These are phyloP conservation scores for Nymphalis c-album DNA, from an alignment of 2,888 invertebrate genomes.

Conservation along the genomic window DNA sequence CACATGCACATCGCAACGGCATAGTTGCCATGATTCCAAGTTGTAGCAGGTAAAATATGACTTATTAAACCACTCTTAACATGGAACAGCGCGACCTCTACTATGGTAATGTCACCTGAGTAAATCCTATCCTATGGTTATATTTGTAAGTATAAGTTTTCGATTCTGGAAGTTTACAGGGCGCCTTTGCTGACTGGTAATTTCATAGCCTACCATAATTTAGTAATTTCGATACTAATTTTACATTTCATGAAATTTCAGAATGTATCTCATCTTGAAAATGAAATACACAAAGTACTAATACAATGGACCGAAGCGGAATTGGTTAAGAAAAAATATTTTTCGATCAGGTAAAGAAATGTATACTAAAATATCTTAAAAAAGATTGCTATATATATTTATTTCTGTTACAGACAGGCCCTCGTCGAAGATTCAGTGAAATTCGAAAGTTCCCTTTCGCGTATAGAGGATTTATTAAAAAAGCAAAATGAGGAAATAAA, in stretches of 20 bases:
- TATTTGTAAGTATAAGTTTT: too few species aligned
- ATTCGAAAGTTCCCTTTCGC: slow-evolving; percentile 87
- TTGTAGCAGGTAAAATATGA: too few species aligned
- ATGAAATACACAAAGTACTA: slow-evolving; percentile 89
- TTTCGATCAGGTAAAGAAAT: slow-evolving; percentile 81
- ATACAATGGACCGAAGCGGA: slow-evolving; percentile 92
- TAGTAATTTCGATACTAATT: background rate
- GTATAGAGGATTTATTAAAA: slow-evolving; percentile 84
- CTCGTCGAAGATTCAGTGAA: slow-evolving; percentile 86
- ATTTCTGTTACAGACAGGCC: slow-evolving; percentile 69
- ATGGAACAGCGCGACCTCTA: too few species aligned
- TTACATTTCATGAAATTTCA: slow-evolving; percentile 46
- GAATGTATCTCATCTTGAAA: slow-evolving; percentile 87
- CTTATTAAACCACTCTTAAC: too few species aligned
- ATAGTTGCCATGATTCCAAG: too few species aligned
- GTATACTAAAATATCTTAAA: background rate
- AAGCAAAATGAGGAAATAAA: slow-evolving; percentile 88
- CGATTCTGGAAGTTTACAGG: too few species aligned
- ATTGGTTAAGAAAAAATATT: slow-evolving; percentile 88
- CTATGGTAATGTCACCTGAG: too few species aligned
- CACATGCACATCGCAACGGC: too few species aligned
- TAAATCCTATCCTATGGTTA: too few species aligned
- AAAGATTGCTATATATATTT: too few species aligned
- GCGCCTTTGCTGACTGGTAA: too few species aligned
- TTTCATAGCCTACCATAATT: background rate